These are phyloP conservation scores for Drosophila miranda DNA, from an alignment of 1,140 invertebrate genomes.

Conservation along the genomic window DNA sequence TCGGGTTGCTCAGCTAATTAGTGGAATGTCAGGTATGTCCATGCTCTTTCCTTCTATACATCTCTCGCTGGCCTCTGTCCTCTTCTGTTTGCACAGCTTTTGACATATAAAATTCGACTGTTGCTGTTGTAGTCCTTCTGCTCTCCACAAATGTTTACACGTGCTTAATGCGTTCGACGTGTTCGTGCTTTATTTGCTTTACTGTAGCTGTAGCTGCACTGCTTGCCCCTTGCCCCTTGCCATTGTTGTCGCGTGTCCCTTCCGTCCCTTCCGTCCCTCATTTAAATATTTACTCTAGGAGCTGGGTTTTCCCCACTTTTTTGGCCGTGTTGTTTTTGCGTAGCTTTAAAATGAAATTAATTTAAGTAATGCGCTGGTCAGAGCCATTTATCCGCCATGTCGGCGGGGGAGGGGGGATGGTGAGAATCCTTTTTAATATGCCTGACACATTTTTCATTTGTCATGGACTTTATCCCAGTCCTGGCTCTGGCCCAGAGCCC, in stretches of 20 bases:
- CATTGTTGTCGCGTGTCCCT: background rate
- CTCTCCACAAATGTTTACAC: constrained; percentile 71
- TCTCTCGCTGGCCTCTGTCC: background rate
- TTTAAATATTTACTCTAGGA: constrained; percentile 72
- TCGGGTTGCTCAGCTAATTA: constrained; percentile 35
- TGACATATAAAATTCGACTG: constrained; percentile 53
- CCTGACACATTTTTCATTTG: constrained; percentile 77
- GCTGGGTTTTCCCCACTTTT: constrained; percentile 21
- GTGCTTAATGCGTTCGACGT: constrained; percentile 79
- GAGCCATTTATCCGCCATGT: constrained; percentile 58
- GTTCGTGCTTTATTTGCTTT: constrained; percentile 61
- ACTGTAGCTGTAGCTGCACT: constrained; percentile 45
- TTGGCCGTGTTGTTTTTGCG: constrained; percentile 34
- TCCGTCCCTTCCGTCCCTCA: constrained; percentile 45
- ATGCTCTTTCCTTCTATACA: no score
- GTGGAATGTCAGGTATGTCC: background rate
- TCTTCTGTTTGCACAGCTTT: constrained; percentile 56
- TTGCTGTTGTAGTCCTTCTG: constrained; percentile 21
- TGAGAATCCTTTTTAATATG: constrained; percentile 74
- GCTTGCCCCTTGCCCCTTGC: constrained; percentile 9
- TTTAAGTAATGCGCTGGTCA: constrained; percentile 72
- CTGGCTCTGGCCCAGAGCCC: constrained; percentile 7
- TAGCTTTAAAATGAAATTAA: constrained; percentile 70
- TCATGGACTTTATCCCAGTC: constrained; percentile 46
- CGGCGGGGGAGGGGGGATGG: background rate